Conservation (phyloP, 1,140 invertebrate species). For the Rhyacophila brunnea region DNA sequence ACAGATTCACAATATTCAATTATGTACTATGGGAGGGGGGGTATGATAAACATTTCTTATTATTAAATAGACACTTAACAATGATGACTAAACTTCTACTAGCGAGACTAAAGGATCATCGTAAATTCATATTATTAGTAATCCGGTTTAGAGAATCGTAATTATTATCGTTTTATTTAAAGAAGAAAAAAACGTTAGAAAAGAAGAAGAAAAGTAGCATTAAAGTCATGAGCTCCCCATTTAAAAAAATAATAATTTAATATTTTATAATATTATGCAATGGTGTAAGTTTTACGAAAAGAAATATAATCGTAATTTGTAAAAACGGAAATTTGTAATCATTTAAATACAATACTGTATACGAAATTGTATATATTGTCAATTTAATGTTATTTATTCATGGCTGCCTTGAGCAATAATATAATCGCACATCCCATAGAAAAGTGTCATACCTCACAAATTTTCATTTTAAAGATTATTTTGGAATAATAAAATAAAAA, state of each 20-base stretch:
- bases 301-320: too few species aligned
- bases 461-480: too few species aligned
- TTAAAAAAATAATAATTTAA: background rate
- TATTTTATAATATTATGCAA: background rate
- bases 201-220: background rate
- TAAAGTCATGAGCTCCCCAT: background rate
- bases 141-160: constrained; percentile 1
- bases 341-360: too few species aligned
- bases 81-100: constrained; percentile 23
- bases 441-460: too few species aligned
- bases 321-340: too few species aligned
- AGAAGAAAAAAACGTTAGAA: background rate
- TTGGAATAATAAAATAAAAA: too few species aligned
- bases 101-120: constrained; percentile 20
- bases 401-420: too few species aligned
- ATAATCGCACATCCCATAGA: too few species aligned
- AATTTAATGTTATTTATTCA: too few species aligned
- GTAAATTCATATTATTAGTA: background rate
- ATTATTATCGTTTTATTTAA: background rate
- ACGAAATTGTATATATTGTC: too few species aligned
- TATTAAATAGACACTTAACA: constrained; percentile 25
- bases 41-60: constrained; percentile 18
- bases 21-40: constrained; percentile 4
- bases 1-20: constrained; percentile 8
- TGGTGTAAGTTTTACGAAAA: background rate